Evolutionary conservation across 1,140 invertebrate species (phyloP).

Genomic region (Lasaia peninsularis): DNA sequence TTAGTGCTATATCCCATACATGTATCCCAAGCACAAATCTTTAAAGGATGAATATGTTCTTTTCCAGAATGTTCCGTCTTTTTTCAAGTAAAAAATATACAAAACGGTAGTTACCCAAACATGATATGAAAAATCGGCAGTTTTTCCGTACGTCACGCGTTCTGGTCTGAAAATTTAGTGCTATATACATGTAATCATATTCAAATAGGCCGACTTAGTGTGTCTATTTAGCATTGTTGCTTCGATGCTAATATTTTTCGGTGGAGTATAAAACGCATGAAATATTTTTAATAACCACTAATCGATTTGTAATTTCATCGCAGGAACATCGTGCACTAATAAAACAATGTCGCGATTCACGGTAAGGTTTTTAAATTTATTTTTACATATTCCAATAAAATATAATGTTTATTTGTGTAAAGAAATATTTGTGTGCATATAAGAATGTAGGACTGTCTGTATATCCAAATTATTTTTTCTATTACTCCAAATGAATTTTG

Average conservation of each 20-base stretch:
- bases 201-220: slow-evolving; percentile 56
- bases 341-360: slow-evolving; percentile 61
- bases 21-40: no score
- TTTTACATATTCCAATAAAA: background rate
- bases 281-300: slow-evolving; percentile 41
- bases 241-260: slow-evolving; percentile 62
- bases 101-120: background rate
- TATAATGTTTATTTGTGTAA: background rate
- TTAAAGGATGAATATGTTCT: no score
- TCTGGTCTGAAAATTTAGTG: slow-evolving; percentile 5
- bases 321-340: slow-evolving; percentile 41
- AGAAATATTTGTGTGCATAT: background rate
- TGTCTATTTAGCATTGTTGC: slow-evolving; percentile 63
- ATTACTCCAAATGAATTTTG: no score
- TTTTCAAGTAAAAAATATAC: no score
- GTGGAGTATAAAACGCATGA: slow-evolving; percentile 64
- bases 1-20: no score
- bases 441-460: no score
- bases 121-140: background rate
- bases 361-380: slow-evolving; percentile 37
- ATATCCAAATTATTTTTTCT: no score
- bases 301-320: slow-evolving; percentile 41
- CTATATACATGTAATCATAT: slow-evolving; percentile 55
- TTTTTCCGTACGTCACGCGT: background rate
- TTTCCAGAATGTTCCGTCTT: no score